Conservation (phyloP, 2,797 vertebrate genomes). For the Pipistrellus pipistrellus region DNA sequence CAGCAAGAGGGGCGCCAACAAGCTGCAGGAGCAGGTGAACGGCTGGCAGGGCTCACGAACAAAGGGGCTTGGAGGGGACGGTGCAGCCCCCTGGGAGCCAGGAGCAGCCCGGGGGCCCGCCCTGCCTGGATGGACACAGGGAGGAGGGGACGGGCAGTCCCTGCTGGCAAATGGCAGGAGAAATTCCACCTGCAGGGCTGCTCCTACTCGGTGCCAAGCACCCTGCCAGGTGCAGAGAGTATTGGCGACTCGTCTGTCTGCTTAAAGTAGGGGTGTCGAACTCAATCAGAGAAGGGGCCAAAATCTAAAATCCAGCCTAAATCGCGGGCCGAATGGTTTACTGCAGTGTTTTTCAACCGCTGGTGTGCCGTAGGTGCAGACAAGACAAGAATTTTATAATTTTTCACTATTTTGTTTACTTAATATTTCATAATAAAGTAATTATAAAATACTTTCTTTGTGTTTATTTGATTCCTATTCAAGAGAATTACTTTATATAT, state of each 20-base stretch:
- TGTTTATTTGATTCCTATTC: no score
- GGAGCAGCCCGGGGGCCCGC: background rate
- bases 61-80: background rate
- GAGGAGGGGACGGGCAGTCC: background rate
- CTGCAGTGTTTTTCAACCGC: no score
- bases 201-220: background rate
- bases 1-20: background rate
- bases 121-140: background rate
- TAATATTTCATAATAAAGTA: no score
- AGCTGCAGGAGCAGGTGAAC: background rate
- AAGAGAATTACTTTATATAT: no score
- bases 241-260: accelerated
- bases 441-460: no score
- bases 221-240: background rate
- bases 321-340: no score
- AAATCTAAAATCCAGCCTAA: no score
- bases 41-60: accelerated
- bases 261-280: no score
- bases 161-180: background rate
- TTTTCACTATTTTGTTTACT: no score
- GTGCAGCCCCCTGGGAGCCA: background rate
- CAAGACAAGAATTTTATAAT: no score
- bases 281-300: no score
- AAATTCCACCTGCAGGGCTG: accelerated
- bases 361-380: no score